Evolutionary conservation across 1,140 invertebrate species (phyloP), one percentile per base, ranked within the genome.

Genomic region (Drosophila prosaltans): DNA sequence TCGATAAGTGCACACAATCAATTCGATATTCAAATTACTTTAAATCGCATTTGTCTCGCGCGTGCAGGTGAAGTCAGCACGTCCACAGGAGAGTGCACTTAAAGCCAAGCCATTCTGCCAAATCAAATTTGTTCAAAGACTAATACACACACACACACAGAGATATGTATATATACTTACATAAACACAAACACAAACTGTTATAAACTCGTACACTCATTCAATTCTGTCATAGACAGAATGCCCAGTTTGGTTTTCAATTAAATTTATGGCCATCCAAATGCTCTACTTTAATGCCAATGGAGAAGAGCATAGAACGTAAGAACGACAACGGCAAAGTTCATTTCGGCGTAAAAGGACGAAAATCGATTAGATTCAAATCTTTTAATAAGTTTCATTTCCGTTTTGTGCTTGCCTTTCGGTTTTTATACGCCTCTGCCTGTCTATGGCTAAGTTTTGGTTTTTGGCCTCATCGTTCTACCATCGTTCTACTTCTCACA

Each of bases 301-400:
- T 64, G 48, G 72, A 41, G 65, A 36, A 54, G n/a, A 32, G 24
- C 24, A 57, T n/a, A 32, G n/a, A 59, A 39, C 32, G 9, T 24
- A 11, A 39, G 24, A 39, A 32, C 75, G 65, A 68, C 68, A 65
- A 81, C 68, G 78, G 74, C 58, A 88, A 89, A 84, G 78, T 88
- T 88, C 84, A 80, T 78, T 88, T 89, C 69, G 78, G 72, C 84
- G 84, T 84, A 88, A 79, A 89, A 81, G 84, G 80, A 89, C 78
- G 76, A 88, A 91, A 91, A 91, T 91, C 88, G 88, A 91, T 91
- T 91, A 91, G 88, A 91, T 91, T 86, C 88, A 91, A 91, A 91
- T 91, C 88, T 91, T 91, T 91, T 91, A 91, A 91, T 91, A 91
- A 91, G 88, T 91, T 91, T 91, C 81, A 88, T 91, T 91, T 91